Percentiles rank a stretch among this genome's conserved stretches.
Conservation (phyloP, 2,888 invertebrate genomes). For the Rotaria magnacalcarata region DNA sequence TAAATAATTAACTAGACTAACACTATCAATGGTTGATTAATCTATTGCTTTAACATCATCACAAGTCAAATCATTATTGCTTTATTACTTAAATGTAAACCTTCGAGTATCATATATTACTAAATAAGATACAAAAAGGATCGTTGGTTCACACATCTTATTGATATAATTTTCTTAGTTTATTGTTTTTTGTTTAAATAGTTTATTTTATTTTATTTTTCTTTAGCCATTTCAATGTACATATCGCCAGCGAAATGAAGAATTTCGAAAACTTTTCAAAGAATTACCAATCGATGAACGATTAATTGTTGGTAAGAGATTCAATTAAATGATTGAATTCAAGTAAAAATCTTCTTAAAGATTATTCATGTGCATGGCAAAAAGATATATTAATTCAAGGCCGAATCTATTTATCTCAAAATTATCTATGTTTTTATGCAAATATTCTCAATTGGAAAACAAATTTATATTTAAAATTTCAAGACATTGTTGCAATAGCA, state of each 20-base stretch:
- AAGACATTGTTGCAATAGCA: constrained; percentile 83
- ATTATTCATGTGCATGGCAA: constrained; percentile 93
- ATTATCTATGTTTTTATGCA: constrained; percentile 91
- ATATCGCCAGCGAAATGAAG: constrained; percentile 46
- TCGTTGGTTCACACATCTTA: no score
- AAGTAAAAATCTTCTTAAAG: constrained; percentile 63
- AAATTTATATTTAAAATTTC: constrained; percentile 73
- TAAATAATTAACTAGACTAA: not conserved
- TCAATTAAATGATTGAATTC: not conserved
- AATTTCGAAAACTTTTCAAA: constrained; percentile 43
- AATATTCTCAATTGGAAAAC: constrained; percentile 97
- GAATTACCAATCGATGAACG: not conserved
- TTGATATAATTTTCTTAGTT: not conserved
- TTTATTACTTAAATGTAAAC: no score
- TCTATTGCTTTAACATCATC: not conserved
- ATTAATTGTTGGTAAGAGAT: not conserved
- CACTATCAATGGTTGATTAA: not conserved
- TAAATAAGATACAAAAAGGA: no score
- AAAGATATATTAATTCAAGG: constrained; percentile 92
- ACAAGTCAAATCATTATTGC: no score
- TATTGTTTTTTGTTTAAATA: not conserved
- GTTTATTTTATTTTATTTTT: not conserved
- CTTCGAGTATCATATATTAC: no score
- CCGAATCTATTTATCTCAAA: constrained; percentile 86
- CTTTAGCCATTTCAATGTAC: constrained; percentile 41